Conservation (phyloP, 1,140 invertebrate species). For the Drosophila pruinosa region DNA sequence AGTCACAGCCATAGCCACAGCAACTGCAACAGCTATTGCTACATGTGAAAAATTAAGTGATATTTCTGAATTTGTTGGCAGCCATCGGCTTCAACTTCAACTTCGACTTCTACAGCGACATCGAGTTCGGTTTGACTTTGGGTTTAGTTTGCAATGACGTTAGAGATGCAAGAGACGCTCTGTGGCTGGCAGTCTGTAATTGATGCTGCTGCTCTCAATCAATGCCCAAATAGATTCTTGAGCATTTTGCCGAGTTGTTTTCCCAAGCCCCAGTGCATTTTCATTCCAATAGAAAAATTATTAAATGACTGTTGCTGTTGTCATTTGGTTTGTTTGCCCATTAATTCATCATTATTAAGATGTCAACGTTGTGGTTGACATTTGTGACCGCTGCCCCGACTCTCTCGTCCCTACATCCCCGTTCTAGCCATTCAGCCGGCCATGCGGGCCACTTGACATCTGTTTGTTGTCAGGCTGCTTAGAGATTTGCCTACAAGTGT, state of each 20-base stretch:
- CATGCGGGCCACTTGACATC: slow-evolving; percentile 79
- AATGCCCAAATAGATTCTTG: slow-evolving; percentile 62
- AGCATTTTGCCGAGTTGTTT: slow-evolving; percentile 32
- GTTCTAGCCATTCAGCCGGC: not conserved
- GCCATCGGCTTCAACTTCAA: slow-evolving; percentile 36
- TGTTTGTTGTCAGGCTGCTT: slow-evolving; percentile 58
- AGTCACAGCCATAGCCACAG: slow-evolving; percentile 5
- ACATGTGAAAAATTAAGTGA: slow-evolving; percentile 81
- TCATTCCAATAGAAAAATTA: slow-evolving; percentile 70
- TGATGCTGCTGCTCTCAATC: slow-evolving; percentile 75
- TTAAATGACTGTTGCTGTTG: slow-evolving; percentile 64
- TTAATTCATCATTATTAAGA: slow-evolving; percentile 82
- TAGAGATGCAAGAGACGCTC: slow-evolving; percentile 17
- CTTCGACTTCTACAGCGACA: not conserved
- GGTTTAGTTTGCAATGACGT: not conserved
- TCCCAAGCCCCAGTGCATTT: slow-evolving; percentile 52
- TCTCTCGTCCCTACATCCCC: not conserved
- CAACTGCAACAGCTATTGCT: slow-evolving; percentile 19
- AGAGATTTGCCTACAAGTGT: slow-evolving; percentile 51
- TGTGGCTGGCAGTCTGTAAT: slow-evolving; percentile 36
- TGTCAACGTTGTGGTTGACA: slow-evolving; percentile 77
- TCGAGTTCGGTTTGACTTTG: not conserved
- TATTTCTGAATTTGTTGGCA: slow-evolving; percentile 80
- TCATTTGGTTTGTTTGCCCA: slow-evolving; percentile 72
- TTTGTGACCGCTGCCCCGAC: slow-evolving; percentile 48